These are phyloP conservation scores for Euzetes globulus DNA, from an alignment of 2,888 invertebrate genomes.

Conservation along the genomic window DNA sequence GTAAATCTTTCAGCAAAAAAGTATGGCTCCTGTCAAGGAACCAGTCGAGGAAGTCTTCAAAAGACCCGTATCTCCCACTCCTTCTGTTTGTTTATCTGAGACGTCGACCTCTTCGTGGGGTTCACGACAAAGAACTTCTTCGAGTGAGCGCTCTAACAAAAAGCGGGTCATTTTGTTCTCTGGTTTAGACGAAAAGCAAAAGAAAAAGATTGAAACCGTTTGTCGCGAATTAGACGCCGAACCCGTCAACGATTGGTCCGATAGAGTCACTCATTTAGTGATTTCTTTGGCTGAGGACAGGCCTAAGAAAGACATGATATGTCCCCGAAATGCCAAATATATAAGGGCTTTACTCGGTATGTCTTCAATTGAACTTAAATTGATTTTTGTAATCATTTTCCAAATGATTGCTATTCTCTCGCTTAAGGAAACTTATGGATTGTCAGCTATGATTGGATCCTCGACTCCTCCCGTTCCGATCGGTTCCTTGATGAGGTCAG, in stretches of 20 bases:
- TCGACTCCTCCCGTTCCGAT: not conserved
- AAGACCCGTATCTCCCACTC: not conserved
- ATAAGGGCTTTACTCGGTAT: conserved; percentile 27
- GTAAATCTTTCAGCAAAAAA: too few relatives aligned
- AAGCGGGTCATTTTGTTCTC: not conserved
- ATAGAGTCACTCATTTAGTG: conserved; percentile 28
- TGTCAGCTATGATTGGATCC: conserved; percentile 25
- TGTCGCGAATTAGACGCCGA: not conserved
- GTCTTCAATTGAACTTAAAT: not conserved
- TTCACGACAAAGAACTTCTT: conserved; percentile 14
- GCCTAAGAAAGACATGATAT: conserved; percentile 8
- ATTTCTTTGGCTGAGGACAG: not conserved
- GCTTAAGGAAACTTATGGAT: conserved; percentile 26
- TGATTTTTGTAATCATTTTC: not conserved
- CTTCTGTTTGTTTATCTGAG: not conserved
- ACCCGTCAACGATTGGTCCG: conserved; percentile 22
- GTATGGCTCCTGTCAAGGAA: not conserved
- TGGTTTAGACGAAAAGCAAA: not conserved
- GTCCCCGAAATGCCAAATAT: conserved; percentile 21
- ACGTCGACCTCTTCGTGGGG: not conserved
- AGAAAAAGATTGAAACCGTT: not conserved
- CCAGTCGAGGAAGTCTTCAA: not conserved
- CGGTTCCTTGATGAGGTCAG: not conserved
- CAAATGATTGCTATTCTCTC: not conserved
- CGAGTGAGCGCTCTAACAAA: not conserved